phyloP scores from a whole-genome alignment of 2,888 invertebrate genomes.

The Cryptops parisi region DNA sequence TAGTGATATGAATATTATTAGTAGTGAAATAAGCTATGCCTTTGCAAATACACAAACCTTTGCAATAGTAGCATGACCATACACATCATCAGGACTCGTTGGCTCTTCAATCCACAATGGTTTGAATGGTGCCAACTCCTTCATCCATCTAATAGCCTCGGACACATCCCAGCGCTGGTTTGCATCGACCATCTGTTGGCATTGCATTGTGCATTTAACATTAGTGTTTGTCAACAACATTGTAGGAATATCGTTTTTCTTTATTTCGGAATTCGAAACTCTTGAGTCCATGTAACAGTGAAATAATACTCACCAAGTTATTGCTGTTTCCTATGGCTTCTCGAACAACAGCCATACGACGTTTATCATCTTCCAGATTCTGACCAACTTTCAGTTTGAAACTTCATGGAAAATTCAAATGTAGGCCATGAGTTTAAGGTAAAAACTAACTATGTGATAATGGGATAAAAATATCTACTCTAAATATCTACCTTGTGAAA shows the following conservation, averaged over 20 bases:
- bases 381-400: constrained; percentile 87
- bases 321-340: constrained; percentile 59
- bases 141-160: constrained; percentile 76
- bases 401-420: constrained; percentile 21
- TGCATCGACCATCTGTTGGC: constrained; percentile 81
- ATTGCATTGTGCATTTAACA: no score
- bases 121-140: constrained; percentile 52
- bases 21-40: not conserved
- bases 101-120: constrained; percentile 87
- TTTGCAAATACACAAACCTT: constrained; percentile 38
- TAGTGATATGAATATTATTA: not conserved
- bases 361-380: constrained; percentile 57
- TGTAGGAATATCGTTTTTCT: no score
- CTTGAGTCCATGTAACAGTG: no score
- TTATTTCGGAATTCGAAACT: no score
- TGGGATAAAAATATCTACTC: not conserved
- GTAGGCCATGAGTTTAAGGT: not conserved
- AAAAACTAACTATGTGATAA: not conserved
- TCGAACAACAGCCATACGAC: constrained; percentile 55
- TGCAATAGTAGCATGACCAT: constrained; percentile 70
- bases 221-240: no score
- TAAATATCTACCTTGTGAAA: constrained; percentile 43
- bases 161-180: constrained; percentile 79
- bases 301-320: constrained; percentile 43
- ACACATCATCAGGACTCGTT: constrained; percentile 75